These are phyloP conservation scores for Brienomyrus longianalis DNA, from an alignment of 2,113 vertebrate genomes.

Conservation along the genomic window DNA sequence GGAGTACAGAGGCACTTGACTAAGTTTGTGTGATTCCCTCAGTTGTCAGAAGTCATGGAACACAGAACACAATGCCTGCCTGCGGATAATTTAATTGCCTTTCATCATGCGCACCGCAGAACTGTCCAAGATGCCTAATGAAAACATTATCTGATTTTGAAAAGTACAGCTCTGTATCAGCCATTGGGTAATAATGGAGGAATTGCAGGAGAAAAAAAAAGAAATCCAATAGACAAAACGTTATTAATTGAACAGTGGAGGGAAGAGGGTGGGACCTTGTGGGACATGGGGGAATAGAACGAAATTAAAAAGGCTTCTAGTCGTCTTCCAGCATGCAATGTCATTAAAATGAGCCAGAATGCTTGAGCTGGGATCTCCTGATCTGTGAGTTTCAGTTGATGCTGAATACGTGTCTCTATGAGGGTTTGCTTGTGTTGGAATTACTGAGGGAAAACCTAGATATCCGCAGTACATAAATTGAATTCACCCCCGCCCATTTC, in stretches of 20 bases:
- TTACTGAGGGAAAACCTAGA: slow-evolving; percentile 6
- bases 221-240: not conserved
- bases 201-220: not conserved
- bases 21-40: not conserved
- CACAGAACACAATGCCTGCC: not conserved
- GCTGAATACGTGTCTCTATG: not conserved
- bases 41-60: slow-evolving; percentile 3
- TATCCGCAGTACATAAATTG: not conserved
- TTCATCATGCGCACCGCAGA: not conserved
- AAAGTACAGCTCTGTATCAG: slow-evolving; percentile 6
- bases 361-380: not conserved
- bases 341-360: not conserved
- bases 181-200: slow-evolving; percentile 3
- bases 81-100: slow-evolving; percentile 12
- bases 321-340: not conserved
- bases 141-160: slow-evolving; percentile 19
- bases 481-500: not conserved
- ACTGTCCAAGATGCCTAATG: slow-evolving; percentile 2
- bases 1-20: not conserved
- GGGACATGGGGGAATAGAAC: not conserved
- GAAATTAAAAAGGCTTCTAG: not conserved
- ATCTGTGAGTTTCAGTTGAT: not conserved
- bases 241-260: slow-evolving; percentile 14
- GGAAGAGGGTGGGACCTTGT: not conserved
- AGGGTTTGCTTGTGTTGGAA: not conserved